A percentile compares a stretch with the other conserved stretches of the same genome.
Evolutionary conservation across 2,113 vertebrate genomes (phyloP).

Genomic region (Cheirogaleus medius): DNA sequence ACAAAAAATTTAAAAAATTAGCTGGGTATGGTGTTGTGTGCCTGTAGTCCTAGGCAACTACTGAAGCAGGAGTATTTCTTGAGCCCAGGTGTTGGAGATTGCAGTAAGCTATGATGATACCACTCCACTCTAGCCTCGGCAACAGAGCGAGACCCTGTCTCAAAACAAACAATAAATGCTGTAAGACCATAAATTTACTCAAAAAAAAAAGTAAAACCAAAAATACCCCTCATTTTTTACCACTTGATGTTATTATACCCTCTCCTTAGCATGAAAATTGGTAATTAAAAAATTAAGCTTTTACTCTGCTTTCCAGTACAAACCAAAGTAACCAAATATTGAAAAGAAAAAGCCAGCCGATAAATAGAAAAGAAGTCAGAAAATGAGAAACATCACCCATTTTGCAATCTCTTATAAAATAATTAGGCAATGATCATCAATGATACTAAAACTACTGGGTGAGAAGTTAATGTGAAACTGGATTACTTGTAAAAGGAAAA

Average conservation of each 20-base stretch:
- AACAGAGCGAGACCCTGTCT: no score
- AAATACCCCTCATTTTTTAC: neutral
- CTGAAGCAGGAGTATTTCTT: no score
- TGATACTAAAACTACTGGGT: neutral
- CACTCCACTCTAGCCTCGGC: no score
- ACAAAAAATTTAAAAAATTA: no score
- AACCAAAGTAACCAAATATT: slow-evolving; percentile 2
- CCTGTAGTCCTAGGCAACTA: no score
- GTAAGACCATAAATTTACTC: neutral
- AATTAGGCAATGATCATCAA: neutral
- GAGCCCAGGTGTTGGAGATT: no score
- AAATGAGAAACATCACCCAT: neutral
- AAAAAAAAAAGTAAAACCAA: neutral
- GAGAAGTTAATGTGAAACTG: neutral
- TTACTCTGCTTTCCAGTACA: neutral
- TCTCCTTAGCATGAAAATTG: neutral
- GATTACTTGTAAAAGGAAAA: neutral
- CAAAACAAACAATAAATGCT: no score
- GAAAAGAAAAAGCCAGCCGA: neutral
- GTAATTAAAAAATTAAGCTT: neutral
- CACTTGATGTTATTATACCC: neutral
- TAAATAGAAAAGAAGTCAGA: neutral
- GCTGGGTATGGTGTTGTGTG: no score
- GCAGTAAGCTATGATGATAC: no score
- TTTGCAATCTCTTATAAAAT: neutral